phyloP scores from a whole-genome alignment of 2,797 vertebrate species.

The Pitangus sulphuratus region DNA sequence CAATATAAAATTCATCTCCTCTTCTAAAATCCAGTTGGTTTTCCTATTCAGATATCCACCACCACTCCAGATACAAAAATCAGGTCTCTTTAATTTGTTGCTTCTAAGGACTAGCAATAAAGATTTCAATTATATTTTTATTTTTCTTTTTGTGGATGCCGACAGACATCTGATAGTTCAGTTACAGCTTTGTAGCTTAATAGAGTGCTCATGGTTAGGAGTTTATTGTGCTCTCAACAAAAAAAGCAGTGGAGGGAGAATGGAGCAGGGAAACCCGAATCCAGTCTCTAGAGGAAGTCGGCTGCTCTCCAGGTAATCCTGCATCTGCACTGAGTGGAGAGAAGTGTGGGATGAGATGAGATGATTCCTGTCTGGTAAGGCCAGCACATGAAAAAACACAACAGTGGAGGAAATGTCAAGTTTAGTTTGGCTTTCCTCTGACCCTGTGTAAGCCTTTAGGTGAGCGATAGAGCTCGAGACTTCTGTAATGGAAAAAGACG shows the following conservation, averaged over 20 bases:
- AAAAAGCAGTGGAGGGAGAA: neutral
- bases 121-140: neutral
- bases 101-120: neutral
- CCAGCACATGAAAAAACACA: neutral
- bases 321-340: neutral
- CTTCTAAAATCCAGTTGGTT: neutral
- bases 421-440: neutral
- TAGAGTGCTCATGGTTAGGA: neutral
- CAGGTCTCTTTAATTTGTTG: neutral
- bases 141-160: neutral
- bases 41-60: neutral
- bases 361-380: neutral
- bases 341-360: neutral
- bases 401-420: neutral
- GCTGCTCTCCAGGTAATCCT: neutral
- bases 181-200: neutral
- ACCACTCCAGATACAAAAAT: neutral
- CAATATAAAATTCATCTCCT: neutral
- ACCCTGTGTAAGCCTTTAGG: neutral
- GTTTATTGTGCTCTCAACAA: neutral
- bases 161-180: neutral
- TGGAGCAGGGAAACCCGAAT: neutral
- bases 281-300: accelerated
- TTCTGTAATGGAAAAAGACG: conserved; percentile 14
- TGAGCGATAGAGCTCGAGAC: neutral